These are phyloP conservation scores for Ceratina australensis DNA, from an alignment of 1,140 invertebrate species.

Conservation along the genomic window DNA sequence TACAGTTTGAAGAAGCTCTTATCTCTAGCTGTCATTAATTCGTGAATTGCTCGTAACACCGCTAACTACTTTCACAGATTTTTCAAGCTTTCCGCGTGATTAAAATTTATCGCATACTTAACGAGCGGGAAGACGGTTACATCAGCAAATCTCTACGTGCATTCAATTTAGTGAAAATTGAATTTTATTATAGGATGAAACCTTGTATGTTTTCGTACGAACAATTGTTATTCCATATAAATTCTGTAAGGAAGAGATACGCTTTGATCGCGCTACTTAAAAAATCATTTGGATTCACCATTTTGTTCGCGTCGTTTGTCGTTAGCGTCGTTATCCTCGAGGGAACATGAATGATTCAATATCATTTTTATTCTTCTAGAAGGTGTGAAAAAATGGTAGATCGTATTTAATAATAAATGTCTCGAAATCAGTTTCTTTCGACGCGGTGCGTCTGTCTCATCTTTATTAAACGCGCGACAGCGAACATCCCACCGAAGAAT, in stretches of 20 bases:
- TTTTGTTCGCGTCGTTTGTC: no score
- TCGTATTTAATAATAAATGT: no score
- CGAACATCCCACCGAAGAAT: constrained; percentile 10
- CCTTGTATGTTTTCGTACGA: background rate
- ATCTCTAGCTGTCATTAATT: background rate
- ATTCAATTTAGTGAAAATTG: background rate
- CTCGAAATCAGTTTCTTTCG: background rate
- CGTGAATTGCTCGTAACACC: background rate
- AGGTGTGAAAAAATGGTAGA: background rate
- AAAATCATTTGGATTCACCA: no score
- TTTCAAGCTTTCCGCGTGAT: background rate
- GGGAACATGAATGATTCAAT: no score
- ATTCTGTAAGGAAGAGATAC: no score
- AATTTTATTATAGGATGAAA: background rate
- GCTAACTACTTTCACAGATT: background rate
- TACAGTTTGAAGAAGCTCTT: background rate
- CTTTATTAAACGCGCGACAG: constrained; percentile 9
- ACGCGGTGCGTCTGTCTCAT: background rate
- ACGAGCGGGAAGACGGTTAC: background rate
- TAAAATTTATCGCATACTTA: constrained; percentile 4
- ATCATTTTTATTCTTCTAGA: no score
- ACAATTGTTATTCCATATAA: background rate
- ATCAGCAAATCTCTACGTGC: background rate
- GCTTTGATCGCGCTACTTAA: no score
- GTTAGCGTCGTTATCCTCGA: no score